phyloP scores from a whole-genome alignment of 2,113 vertebrate species.

The Myrmecophaga tridactyla region DNA sequence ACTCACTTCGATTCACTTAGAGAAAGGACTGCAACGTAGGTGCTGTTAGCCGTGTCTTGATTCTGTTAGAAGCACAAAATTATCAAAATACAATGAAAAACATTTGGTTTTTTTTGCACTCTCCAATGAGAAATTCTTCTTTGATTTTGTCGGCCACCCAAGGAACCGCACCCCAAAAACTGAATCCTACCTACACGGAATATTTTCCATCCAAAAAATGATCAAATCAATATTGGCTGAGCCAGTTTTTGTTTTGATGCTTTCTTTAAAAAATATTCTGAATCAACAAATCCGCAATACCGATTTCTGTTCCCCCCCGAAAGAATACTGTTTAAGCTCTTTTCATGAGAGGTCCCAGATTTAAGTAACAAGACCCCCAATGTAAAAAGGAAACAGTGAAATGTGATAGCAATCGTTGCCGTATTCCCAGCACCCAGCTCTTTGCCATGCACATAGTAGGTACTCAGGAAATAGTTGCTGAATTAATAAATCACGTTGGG shows the following conservation, averaged over 20 bases:
- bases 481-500: not conserved
- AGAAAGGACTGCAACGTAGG: constrained; percentile 52
- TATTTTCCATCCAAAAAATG: not conserved
- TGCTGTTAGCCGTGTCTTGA: constrained; percentile 59
- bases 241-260: not conserved
- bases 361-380: not conserved
- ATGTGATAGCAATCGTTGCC: not conserved
- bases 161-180: constrained; percentile 17
- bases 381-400: not conserved
- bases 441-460: not conserved
- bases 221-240: not conserved
- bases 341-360: not conserved
- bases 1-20: constrained; percentile 72
- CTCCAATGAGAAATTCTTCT: constrained; percentile 15
- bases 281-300: not conserved
- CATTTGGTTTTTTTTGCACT: not conserved
- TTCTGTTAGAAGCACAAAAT: constrained; percentile 63
- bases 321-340: constrained; percentile 30
- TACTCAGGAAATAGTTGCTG: constrained; percentile 6
- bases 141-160: not conserved
- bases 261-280: constrained; percentile 45
- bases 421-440: not conserved
- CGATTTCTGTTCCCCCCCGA: not conserved
- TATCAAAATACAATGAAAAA: constrained; percentile 51
- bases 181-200: constrained; percentile 32